Evolutionary conservation across 2,797 vertebrate species (phyloP).

Genomic region (Rhincodon typus): DNA sequence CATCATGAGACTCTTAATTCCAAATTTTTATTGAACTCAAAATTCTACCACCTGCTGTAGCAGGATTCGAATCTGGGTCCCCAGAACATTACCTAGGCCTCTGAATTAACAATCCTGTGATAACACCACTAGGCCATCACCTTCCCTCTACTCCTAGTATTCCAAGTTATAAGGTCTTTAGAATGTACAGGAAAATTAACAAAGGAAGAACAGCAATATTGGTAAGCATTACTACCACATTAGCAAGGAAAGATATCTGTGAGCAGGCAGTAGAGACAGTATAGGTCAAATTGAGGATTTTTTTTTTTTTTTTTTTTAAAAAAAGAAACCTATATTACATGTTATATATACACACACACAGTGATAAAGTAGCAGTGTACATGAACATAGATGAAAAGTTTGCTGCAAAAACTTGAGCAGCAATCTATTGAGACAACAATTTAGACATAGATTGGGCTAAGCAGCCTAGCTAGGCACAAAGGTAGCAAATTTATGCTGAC

Average conservation of each 20-base stretch:
- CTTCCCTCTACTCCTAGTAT: background rate
- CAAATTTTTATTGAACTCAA: too few species aligned
- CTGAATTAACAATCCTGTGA: too few species aligned
- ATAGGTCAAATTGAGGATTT: background rate
- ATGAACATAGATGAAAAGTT: background rate
- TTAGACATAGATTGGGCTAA: too few species aligned
- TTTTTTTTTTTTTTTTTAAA: background rate
- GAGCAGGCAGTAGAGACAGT: background rate
- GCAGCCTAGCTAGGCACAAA: too few species aligned
- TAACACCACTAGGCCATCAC: too few species aligned
- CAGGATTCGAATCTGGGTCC: too few species aligned
- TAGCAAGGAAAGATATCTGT: background rate
- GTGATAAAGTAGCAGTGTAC: background rate
- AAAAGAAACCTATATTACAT: background rate
- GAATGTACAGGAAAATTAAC: background rate
- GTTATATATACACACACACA: background rate
- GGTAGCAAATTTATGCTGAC: too few species aligned
- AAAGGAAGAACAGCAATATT: background rate
- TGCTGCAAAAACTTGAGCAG: background rate
- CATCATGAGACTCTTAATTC: too few species aligned
- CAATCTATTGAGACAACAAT: too few species aligned
- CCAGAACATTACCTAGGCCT: too few species aligned
- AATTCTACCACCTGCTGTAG: too few species aligned
- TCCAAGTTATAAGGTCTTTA: background rate
- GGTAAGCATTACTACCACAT: background rate